A percentile compares a stretch with the other conserved stretches of the same genome.
Evolutionary conservation across 2,113 vertebrate genomes (phyloP).

Genomic region (Xiphorhynchus elegans): DNA sequence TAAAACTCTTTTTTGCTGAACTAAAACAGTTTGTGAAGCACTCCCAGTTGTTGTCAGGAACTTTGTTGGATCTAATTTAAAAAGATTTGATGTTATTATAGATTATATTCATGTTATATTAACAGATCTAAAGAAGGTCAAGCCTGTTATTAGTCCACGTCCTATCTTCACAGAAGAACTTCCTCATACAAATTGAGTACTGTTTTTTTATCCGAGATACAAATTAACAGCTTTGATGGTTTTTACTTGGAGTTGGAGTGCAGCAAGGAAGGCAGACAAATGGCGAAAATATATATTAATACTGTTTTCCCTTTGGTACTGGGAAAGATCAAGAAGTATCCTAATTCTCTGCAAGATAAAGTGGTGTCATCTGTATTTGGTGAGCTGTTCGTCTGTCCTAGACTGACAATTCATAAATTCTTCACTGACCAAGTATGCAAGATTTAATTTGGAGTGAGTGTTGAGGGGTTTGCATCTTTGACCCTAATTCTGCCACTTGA

Average conservation of each 20-base stretch:
- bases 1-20: background rate
- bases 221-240: background rate
- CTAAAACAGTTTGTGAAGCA: background rate
- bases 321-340: background rate
- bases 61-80: background rate
- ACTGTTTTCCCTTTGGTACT: background rate
- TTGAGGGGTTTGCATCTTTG: background rate
- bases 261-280: background rate
- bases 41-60: background rate
- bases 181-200: background rate
- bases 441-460: background rate
- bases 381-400: background rate
- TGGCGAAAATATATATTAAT: background rate
- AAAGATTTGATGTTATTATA: background rate
- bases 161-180: background rate
- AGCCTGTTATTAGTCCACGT: background rate
- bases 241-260: background rate
- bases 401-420: background rate
- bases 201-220: background rate
- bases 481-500: background rate
- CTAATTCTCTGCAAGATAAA: background rate
- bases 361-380: background rate
- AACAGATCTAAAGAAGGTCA: background rate
- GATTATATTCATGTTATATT: background rate
- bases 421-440: background rate